These are phyloP conservation scores for Virgularia gustaviana DNA, from an alignment of 92 coral and sea anemone genomes.

Conservation along the genomic window DNA sequence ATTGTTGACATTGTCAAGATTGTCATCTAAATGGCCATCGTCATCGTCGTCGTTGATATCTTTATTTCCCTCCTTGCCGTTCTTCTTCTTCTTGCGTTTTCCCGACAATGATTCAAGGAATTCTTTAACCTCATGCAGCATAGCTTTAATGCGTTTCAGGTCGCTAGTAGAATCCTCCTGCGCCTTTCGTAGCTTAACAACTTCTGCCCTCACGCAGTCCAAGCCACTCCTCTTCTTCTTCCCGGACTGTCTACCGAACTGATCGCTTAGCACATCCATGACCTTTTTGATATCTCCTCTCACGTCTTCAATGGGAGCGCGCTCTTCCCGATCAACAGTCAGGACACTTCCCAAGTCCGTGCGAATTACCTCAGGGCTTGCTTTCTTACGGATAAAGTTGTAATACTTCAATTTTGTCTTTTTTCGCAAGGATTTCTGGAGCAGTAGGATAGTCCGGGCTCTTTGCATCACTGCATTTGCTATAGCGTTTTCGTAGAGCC, in stretches of 20 bases:
- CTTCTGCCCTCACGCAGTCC: slow-evolving; percentile 13
- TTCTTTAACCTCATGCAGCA: slow-evolving; percentile 3
- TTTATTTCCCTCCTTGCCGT: neutral
- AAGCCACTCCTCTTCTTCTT: slow-evolving; percentile 6
- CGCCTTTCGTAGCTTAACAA: neutral
- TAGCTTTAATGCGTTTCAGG: slow-evolving; percentile 15
- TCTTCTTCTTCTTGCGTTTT: too few relatives aligned
- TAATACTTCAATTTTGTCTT: slow-evolving; percentile 46
- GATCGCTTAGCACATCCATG: slow-evolving; percentile 18
- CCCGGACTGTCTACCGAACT: slow-evolving; percentile 19
- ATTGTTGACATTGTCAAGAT: slow-evolving; percentile 12
- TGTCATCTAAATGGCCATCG: too few relatives aligned
- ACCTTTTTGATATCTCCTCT: slow-evolving; percentile 13
- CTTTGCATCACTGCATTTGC: slow-evolving; percentile 70
- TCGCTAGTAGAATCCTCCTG: slow-evolving; percentile 28
- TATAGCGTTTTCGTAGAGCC: slow-evolving; percentile 64
- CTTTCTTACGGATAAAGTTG: slow-evolving; percentile 47
- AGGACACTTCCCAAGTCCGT: slow-evolving; percentile 13
- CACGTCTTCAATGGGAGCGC: slow-evolving; percentile 17
- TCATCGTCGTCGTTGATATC: neutral
- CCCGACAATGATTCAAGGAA: neutral
- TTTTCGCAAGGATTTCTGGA: slow-evolving; percentile 44
- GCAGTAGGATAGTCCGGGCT: slow-evolving; percentile 56
- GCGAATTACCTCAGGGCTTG: slow-evolving; percentile 61
- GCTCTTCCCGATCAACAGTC: slow-evolving; percentile 12